phyloP scores from a whole-genome alignment of 1,140 invertebrate genomes.

The Cydia amplana region DNA sequence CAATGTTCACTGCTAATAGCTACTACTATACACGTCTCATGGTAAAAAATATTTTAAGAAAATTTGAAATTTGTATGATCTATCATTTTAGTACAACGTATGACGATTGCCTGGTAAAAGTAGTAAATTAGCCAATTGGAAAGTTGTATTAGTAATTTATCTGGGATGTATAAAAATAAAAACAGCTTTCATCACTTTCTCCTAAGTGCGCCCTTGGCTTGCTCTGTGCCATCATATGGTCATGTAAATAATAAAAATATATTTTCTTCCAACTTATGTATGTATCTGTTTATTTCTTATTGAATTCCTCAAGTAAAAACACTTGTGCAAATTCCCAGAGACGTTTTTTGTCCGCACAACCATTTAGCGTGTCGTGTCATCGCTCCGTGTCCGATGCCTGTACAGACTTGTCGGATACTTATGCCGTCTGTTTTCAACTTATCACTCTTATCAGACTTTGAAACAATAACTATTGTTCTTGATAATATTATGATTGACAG shows the following conservation, averaged over 20 bases:
- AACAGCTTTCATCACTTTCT: too few species aligned
- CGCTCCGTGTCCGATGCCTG: not conserved
- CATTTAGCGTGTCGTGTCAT: conserved; percentile 26
- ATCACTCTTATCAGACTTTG: not conserved
- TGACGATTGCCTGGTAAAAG: too few species aligned
- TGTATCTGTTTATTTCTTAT: not conserved
- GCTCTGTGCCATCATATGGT: too few species aligned
- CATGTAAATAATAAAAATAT: not conserved
- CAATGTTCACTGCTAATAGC: too few species aligned
- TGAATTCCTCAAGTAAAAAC: conserved; percentile 6
- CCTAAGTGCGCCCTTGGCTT: too few species aligned
- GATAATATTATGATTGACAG: not conserved
- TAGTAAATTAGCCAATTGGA: too few species aligned
- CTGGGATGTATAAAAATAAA: too few species aligned
- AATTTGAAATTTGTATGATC: too few species aligned
- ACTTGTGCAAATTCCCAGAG: conserved; percentile 24
- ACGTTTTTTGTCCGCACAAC: conserved; percentile 19
- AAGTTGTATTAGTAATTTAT: too few species aligned
- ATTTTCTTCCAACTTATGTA: not conserved
- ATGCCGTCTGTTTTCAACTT: not conserved
- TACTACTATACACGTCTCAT: too few species aligned
- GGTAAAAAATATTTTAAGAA: too few species aligned
- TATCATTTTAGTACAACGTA: too few species aligned
- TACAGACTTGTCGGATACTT: conserved; percentile 19
- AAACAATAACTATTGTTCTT: not conserved